A percentile compares a stretch with the other conserved stretches of the same genome.
These are phyloP conservation scores for Promerops cafer DNA, from an alignment of 2,113 vertebrate genomes.

Conservation along the genomic window DNA sequence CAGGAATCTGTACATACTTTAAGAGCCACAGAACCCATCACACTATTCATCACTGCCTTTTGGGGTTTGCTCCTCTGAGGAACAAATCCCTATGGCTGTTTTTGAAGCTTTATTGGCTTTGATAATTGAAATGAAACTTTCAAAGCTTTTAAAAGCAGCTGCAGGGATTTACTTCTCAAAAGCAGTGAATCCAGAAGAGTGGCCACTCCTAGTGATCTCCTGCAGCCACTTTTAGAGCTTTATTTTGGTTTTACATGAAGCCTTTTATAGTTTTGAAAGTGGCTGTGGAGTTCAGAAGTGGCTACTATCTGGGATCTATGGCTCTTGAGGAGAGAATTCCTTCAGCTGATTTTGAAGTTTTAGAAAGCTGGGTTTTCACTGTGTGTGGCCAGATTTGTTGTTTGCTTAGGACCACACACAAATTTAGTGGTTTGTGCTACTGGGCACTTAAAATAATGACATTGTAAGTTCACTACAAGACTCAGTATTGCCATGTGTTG, in stretches of 20 bases:
- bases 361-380: slow-evolving; percentile 24
- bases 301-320: slow-evolving; percentile 53
- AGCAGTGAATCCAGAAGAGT: slow-evolving; percentile 47
- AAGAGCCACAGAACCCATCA: slow-evolving; percentile 45
- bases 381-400: slow-evolving; percentile 58
- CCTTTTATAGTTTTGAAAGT: slow-evolving; percentile 52
- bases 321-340: slow-evolving; percentile 43
- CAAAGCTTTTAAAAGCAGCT: slow-evolving; percentile 57
- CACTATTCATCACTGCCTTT: slow-evolving; percentile 52
- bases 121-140: slow-evolving; percentile 61
- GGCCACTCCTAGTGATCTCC: slow-evolving; percentile 48
- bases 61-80: slow-evolving; percentile 57
- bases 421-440: slow-evolving; percentile 37
- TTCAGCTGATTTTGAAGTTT: slow-evolving; percentile 50
- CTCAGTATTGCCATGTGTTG: not conserved
- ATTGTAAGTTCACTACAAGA: not conserved
- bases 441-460: slow-evolving; percentile 36
- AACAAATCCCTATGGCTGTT: slow-evolving; percentile 56
- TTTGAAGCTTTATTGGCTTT: slow-evolving; percentile 64
- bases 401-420: slow-evolving; percentile 56
- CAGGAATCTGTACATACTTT: slow-evolving; percentile 49
- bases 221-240: slow-evolving; percentile 51
- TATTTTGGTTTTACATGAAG: slow-evolving; percentile 49
- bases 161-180: slow-evolving; percentile 59
- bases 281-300: slow-evolving; percentile 47